Conservation (phyloP, 2,888 invertebrate species). For the Drosophila quinaria region DNA sequence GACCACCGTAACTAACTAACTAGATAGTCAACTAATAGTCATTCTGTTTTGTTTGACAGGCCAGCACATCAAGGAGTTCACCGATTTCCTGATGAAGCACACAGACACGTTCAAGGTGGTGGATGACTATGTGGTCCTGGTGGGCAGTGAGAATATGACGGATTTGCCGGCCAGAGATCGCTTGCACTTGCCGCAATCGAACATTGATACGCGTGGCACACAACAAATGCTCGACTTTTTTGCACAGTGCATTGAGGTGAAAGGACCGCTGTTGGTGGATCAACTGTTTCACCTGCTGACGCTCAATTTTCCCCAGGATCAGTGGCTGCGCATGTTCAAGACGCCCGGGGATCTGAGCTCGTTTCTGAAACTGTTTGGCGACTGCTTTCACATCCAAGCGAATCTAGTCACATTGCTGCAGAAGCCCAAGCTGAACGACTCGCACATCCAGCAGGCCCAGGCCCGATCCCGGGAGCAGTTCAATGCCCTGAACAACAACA, state of each 20-base stretch:
- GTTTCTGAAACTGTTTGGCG: conserved; percentile 96
- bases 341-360: conserved; percentile 95
- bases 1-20: not conserved
- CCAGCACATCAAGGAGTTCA: conserved; percentile 97
- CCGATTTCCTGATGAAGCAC: conserved; percentile 94
- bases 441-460: conserved; percentile 85
- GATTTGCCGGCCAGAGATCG: conserved; percentile 89
- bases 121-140: conserved; percentile 93
- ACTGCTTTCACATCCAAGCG: conserved; percentile 96
- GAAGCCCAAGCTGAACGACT: conserved; percentile 90
- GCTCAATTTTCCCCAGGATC: conserved; percentile 91
- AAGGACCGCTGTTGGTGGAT: conserved; percentile 94
- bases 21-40: not conserved
- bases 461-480: conserved; percentile 85
- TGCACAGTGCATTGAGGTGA: conserved; percentile 92
- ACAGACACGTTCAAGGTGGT: conserved; percentile 94
- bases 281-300: conserved; percentile 94
- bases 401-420: conserved; percentile 95
- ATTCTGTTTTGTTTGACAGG: conserved; percentile 83
- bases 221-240: conserved; percentile 93
- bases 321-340: conserved; percentile 95
- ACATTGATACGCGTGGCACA: conserved; percentile 93
- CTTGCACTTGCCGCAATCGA: conserved; percentile 90
- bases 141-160: conserved; percentile 89
- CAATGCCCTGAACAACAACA: conserved; percentile 83